Conservation (phyloP, 1,140 invertebrate genomes). For the Pectinophora gossypiella region DNA sequence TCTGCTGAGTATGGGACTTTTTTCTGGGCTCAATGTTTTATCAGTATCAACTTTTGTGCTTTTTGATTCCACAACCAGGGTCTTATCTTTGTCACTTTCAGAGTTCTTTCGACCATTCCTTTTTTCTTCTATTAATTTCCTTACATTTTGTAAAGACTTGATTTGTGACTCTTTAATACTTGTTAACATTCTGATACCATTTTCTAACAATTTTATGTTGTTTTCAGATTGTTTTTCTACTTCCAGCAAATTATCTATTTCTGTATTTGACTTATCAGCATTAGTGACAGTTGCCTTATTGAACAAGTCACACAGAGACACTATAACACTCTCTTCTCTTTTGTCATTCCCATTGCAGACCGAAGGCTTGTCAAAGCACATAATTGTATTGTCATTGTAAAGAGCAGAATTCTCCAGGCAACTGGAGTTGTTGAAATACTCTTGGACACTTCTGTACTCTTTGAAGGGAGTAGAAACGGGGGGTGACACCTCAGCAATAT, state of each 20-base stretch:
- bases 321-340: constrained; percentile 53
- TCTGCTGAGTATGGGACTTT: constrained; percentile 19
- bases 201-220: constrained; percentile 44
- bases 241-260: constrained; percentile 38
- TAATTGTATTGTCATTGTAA: constrained; percentile 47
- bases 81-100: constrained; percentile 20
- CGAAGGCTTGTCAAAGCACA: constrained; percentile 47
- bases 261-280: constrained; percentile 24
- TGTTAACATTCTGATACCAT: constrained; percentile 31
- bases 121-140: constrained; percentile 41
- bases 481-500: constrained; percentile 40
- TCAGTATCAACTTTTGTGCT: constrained; percentile 14
- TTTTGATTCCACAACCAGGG: constrained; percentile 19
- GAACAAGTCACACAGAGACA: constrained; percentile 49
- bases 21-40: constrained; percentile 17
- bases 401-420: constrained; percentile 32
- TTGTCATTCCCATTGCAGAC: constrained; percentile 24
- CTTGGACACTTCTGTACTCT: constrained; percentile 48
- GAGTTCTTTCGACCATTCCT: constrained; percentile 8
- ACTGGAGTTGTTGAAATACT: constrained; percentile 48
- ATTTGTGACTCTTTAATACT: constrained; percentile 44
- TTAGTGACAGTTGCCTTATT: constrained; percentile 45
- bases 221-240: constrained; percentile 36
- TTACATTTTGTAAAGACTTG: constrained; percentile 34
- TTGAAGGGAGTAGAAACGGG: constrained; percentile 56